Base-by-base conservation (phyloP, 2,888 invertebrate genomes). In the Mythimna pallens region DNA sequence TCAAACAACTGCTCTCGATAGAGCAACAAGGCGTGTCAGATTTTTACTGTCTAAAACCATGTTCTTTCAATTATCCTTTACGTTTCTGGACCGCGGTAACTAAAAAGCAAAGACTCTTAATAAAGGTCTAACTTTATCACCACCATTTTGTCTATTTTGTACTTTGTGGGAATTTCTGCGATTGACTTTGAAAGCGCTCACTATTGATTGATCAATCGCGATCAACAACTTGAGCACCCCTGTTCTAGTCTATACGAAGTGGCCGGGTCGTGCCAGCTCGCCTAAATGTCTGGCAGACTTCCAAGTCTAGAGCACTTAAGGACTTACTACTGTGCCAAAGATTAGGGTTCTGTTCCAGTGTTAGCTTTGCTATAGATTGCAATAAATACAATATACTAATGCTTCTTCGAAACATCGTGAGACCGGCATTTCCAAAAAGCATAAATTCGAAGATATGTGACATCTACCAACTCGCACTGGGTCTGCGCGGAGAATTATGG, bases 251-350 rank as follows among this genome's bases (percentile, higher is more conserved):
- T 36, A 43, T 61, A 22, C 66, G 69, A 81, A 84, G 80, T 73
- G 64, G 71, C 62, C 34, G 69, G 79, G 63, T 80, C 79, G 81
- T 86, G 87, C 85, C 86, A 72, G 85, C 83, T 81, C 86, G 85
- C 84, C 86, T 79, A 67, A 76, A 84, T 67, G 85, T 87, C 86
- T 90, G 90, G 90, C 90, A 87, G 63, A 61, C 68, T 63, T 82
- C 90, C 90, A 90, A 81, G 57, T 72, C 69, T 73, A 72, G 65
- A 57, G 75, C 61, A 71, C 73, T 77, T 77, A 78, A 78, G 76
- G 70, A 73, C 59, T 64, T 25, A 74, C 76, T 75, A 73, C 67
- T 71, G 50, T 76, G 80, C 86, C 80, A 82, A 80, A 70, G 34
- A 7, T 22, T 57, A 65, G 36, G 52, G 0, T 43, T 20, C 10